phyloP scores from a whole-genome alignment of 1,140 invertebrate genomes.

The Caerostris extrusa region DNA sequence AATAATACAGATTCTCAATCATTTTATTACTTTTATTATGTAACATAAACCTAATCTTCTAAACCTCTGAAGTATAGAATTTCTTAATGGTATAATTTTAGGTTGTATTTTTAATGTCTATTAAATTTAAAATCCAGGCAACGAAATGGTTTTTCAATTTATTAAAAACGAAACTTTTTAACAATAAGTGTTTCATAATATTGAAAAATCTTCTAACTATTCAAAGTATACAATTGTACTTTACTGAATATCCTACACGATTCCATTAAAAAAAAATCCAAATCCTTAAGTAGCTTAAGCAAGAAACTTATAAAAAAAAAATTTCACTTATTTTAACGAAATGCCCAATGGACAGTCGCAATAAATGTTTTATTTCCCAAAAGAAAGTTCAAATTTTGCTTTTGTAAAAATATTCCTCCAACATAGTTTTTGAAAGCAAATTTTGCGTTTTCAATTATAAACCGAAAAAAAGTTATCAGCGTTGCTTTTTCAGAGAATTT shows the following conservation, averaged over 20 bases:
- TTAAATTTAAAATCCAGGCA: no score
- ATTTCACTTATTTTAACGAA: not conserved
- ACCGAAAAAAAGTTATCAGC: not conserved
- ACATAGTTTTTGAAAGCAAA: not conserved
- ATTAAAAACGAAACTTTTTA: not conserved
- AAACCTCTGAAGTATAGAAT: no score
- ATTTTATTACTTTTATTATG: no score
- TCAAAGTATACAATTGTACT: not conserved
- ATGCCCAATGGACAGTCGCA: not conserved
- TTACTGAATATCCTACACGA: not conserved
- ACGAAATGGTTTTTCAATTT: no score
- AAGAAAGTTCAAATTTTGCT: not conserved
- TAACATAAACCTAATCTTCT: no score
- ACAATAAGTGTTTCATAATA: not conserved
- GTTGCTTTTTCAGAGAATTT: not conserved
- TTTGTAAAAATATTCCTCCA: not conserved
- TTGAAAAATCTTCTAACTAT: not conserved
- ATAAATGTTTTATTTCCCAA: not conserved
- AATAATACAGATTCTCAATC: no score
- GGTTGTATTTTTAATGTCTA: no score
- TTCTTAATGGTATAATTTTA: no score
- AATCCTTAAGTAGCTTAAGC: not conserved
- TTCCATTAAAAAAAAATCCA: not conserved
- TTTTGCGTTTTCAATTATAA: conserved; percentile 19
- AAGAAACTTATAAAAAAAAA: not conserved